These are phyloP conservation scores for Cochlearius cochlearius DNA, from an alignment of 2,113 vertebrate species.

Conservation along the genomic window DNA sequence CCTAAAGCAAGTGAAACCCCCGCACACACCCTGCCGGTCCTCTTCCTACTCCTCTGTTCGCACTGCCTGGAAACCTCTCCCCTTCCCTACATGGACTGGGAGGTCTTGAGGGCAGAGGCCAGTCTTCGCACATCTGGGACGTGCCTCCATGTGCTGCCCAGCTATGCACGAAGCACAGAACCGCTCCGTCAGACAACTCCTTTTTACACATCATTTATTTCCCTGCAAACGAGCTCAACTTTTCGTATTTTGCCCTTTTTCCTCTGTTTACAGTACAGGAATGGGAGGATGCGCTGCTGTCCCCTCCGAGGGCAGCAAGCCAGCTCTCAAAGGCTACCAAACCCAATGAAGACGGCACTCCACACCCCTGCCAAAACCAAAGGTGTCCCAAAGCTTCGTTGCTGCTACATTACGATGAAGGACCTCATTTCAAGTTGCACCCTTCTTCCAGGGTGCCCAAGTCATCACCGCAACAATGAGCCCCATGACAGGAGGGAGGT, in stretches of 20 bases:
- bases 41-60: not conserved
- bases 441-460: not conserved
- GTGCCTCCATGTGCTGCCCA: not conserved
- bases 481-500: accelerated
- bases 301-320: not conserved
- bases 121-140: not conserved
- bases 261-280: not conserved
- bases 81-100: accelerated
- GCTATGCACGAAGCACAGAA: not conserved
- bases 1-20: not conserved
- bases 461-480: not conserved
- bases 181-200: not conserved
- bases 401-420: not conserved
- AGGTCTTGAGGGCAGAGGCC: not conserved
- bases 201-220: not conserved
- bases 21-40: not conserved
- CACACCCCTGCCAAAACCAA: not conserved
- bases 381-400: not conserved
- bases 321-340: not conserved
- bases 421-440: not conserved
- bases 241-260: not conserved
- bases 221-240: not conserved
- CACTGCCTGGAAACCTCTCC: not conserved
- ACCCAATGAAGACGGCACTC: not conserved
- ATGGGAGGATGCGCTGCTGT: not conserved